Percentiles rank a stretch among this genome's conserved stretches.
phyloP scores from a whole-genome alignment of 2,113 vertebrate genomes.

The Caretta caretta region DNA sequence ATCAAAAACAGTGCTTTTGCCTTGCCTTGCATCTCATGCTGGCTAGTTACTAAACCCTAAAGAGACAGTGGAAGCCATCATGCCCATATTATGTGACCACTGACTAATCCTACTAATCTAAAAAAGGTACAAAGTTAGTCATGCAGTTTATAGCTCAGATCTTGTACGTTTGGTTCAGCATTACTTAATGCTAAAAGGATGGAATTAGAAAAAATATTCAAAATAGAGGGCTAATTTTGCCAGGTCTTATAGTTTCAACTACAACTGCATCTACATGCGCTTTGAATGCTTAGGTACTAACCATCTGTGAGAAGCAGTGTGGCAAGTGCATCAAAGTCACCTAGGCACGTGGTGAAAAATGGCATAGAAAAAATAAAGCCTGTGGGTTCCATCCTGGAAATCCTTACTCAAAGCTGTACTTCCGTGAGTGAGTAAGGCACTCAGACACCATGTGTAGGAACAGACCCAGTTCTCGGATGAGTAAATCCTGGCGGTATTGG shows the following conservation, averaged over 20 bases:
- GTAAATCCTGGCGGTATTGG: neutral
- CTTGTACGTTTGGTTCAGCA: neutral
- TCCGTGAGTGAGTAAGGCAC: neutral
- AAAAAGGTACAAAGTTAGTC: neutral
- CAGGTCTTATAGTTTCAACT: neutral
- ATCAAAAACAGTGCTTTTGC: slow-evolving; percentile 49
- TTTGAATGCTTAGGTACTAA: neutral
- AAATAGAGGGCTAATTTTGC: neutral
- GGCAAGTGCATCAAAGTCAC: slow-evolving; percentile 46
- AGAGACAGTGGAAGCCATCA: neutral
- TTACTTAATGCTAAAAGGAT: neutral
- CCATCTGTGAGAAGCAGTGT: too few species aligned
- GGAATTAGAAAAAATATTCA: neutral
- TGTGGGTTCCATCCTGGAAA: slow-evolving; percentile 17
- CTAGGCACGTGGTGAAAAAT: slow-evolving; percentile 65
- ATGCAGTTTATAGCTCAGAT: slow-evolving; percentile 2
- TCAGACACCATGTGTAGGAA: neutral
- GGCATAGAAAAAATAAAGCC: neutral
- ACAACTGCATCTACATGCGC: slow-evolving; percentile 10
- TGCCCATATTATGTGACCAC: neutral
- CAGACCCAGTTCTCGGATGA: slow-evolving; percentile 16
- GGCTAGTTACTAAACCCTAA: neutral
- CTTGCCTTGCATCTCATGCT: slow-evolving; percentile 10
- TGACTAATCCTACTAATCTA: neutral
- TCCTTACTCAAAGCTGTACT: neutral